Evolutionary conservation across 2,888 invertebrate genomes (phyloP), one percentile per base, ranked within the genome.

Genomic region (Trichopoda pennipes): DNA sequence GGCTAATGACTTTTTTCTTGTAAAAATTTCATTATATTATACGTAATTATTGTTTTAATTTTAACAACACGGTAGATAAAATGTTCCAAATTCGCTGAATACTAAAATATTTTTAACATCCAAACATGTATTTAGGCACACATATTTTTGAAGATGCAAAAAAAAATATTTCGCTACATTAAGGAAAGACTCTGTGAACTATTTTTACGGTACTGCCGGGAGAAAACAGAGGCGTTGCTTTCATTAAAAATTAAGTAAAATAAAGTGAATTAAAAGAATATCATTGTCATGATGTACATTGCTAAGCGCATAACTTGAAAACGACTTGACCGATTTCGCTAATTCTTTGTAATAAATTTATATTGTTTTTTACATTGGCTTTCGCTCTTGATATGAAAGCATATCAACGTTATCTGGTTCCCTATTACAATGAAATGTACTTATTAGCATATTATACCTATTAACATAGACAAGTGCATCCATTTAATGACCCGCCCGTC

Each of bases 81-180:
- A 76, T 73, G 55, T 63, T 66, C 53, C 55, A 68, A 81, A 81
- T 81, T 81, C 77, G 63, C 69, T 68, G 42, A 70, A 77, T 70
- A 49, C 23, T 64, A 60, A 69, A 44, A n/a, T 17, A 64, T 44
- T 42, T 64, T 19, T 28, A 21, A 61, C 47, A 64, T 70, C 38
- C 32, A 60, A 32, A 55, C 47, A 64, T 70, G 38, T 21, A 60
- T 23, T 55, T n/a, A 21, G 16, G 19, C 64, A 64, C 64, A 28
- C 4, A 47, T 28, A n/a, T 51, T 32, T 32, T 38, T 38, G 12
- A 38, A 38, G 38, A 38, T 38, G 38, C 35, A 8, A 17, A 2
- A 61, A 63, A 44, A 38, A 60, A 32, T 12, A 68, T 42, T 56
- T 23, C 23, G 23, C 47, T 1, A 63, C 63, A 47, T 63, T 63